Conservation (phyloP, 1,140 invertebrate genomes). For the Chironomus tepperi region DNA sequence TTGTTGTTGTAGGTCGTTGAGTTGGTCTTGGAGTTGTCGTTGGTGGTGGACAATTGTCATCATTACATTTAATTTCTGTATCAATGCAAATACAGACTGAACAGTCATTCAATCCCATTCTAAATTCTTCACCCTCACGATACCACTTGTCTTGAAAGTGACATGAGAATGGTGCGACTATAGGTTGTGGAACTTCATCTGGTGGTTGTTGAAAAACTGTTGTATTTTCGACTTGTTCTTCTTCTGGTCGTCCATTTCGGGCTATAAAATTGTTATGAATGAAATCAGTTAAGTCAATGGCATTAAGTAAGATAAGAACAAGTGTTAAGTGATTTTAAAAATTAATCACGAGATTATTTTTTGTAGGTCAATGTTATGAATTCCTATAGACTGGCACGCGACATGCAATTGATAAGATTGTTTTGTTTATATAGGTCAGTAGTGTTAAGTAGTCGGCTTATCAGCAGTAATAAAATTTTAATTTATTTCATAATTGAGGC, state of each 20-base stretch:
- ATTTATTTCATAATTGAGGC: too few relatives aligned
- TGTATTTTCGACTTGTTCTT: slow-evolving; percentile 29
- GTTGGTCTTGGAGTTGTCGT: slow-evolving; percentile 26
- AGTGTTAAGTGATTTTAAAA: too few relatives aligned
- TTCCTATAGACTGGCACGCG: background rate
- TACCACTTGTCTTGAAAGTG: slow-evolving; percentile 46
- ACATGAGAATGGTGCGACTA: slow-evolving; percentile 37
- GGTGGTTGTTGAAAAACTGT: slow-evolving; percentile 31
- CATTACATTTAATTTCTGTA: slow-evolving; percentile 47
- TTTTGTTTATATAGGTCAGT: too few relatives aligned
- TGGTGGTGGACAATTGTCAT: slow-evolving; percentile 23
- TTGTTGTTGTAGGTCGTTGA: slow-evolving; percentile 27
- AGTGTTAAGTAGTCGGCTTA: too few relatives aligned
- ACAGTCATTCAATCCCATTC: slow-evolving; percentile 50
- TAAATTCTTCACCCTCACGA: slow-evolving; percentile 39
- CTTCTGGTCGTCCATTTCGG: slow-evolving; percentile 27
- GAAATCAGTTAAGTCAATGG: background rate
- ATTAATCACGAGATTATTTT: background rate
- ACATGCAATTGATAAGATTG: background rate
- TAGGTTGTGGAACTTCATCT: slow-evolving; percentile 30
- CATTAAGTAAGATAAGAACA: background rate
- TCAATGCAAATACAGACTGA: slow-evolving; percentile 51
- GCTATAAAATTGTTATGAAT: slow-evolving; percentile 26
- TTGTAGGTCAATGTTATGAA: background rate
- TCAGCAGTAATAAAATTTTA: too few relatives aligned